phyloP scores from a whole-genome alignment of 2,113 vertebrate genomes.

The Otis tarda region DNA sequence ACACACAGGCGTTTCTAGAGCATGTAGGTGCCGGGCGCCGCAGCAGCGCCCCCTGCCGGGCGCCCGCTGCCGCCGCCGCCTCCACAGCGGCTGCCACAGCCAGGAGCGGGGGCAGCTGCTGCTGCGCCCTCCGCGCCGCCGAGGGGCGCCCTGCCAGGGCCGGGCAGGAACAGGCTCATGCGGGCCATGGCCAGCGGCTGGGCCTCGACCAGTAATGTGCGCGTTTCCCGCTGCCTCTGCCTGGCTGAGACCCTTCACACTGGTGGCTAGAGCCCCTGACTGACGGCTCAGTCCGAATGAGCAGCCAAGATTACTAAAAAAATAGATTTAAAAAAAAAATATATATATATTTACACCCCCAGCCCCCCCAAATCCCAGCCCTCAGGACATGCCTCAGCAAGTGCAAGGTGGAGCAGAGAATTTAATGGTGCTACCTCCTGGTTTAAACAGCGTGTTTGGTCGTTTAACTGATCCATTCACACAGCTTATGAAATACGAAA shows the following conservation, averaged over 20 bases:
- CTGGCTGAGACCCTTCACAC: neutral
- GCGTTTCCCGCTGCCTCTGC: too few relatives aligned
- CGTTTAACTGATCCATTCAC: accelerated
- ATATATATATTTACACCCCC: accelerated
- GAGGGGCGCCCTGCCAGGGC: neutral
- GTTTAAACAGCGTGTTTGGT: accelerated
- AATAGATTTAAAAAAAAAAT: too few relatives aligned
- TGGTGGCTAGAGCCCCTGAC: neutral
- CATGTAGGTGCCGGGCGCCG: accelerated
- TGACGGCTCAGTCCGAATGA: neutral
- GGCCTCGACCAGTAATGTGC: too few relatives aligned
- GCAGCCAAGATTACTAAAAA: neutral
- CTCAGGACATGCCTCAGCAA: accelerated
- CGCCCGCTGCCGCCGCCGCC: too few relatives aligned
- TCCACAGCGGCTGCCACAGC: accelerated
- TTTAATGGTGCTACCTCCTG: neutral
- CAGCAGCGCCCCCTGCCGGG: neutral
- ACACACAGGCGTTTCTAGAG: too few relatives aligned
- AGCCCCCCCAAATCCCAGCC: neutral
- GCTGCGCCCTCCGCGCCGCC: neutral
- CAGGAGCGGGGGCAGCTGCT: neutral
- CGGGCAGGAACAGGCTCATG: neutral
- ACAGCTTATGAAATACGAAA: accelerated
- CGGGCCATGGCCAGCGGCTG: neutral
- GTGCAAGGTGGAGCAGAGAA: too few relatives aligned